These are phyloP conservation scores for Paraplagusia blochii DNA, from an alignment of 2,113 vertebrate genomes.

Conservation along the genomic window DNA sequence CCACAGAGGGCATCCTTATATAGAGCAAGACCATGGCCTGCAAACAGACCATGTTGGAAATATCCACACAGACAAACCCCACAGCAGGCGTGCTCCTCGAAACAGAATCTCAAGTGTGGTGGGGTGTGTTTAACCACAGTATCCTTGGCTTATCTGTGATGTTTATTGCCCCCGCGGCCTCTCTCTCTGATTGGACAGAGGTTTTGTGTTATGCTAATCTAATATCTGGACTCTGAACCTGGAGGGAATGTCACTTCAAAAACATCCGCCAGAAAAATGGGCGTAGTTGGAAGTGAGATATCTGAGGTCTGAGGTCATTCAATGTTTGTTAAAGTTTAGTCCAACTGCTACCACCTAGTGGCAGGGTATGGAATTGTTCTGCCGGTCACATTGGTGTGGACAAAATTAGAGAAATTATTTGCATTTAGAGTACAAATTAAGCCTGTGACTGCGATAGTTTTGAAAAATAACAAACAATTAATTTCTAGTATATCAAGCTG, in stretches of 20 bases:
- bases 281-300: constrained; percentile 1
- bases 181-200: constrained; percentile 44
- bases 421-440: too few species aligned
- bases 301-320: too few species aligned
- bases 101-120: constrained; percentile 31
- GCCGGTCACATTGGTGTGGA: background rate
- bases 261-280: background rate
- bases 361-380: background rate
- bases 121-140: constrained; percentile 21
- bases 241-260: background rate
- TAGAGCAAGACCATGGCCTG: background rate
- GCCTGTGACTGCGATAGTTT: too few species aligned
- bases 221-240: constrained; percentile 56
- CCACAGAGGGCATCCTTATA: background rate
- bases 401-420: too few species aligned
- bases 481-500: too few species aligned
- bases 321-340: too few species aligned
- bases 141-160: constrained; percentile 39
- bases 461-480: too few species aligned
- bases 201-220: constrained; percentile 20
- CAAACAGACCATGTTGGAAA: background rate
- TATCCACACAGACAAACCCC: constrained; percentile 28
- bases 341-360: too few species aligned
- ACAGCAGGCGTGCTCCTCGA: constrained; percentile 3
- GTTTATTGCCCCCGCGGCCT: constrained; percentile 50